Base-by-base conservation (phyloP, 2,888 invertebrate species). In the Euzetes globulus region DNA sequence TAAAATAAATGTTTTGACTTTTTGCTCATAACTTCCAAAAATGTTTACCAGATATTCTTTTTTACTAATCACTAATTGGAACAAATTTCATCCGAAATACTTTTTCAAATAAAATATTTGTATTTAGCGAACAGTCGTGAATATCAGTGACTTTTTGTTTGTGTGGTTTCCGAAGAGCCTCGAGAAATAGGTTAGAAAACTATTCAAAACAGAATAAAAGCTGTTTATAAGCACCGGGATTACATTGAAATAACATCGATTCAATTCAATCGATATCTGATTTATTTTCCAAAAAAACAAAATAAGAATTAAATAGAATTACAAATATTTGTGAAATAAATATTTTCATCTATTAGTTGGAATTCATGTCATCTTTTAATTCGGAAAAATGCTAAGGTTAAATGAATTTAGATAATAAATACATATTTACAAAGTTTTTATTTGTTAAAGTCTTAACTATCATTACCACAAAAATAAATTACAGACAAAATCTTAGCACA, bases 181-280 rank as follows among this genome's bases (percentile, higher is more conserved):
- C n/a, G n/a, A 63, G 63, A 63, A 63, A 63, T 63, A 63, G 63
- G 63, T 63, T 63, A 63, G n/a, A 63, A 63, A 33, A 63, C 4
- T 55, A 50, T 50, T 50, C 7, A 50, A 50, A 33, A n/a, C n/a
- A n/a, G n/a, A n/a, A n/a, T n/a, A n/a, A 17, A 50, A 50, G n/a
- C 50, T 7, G 50, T 50, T 7, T 7, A 50, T 50, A 50, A 50
- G 17, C 3, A 50, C n/a, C 15, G 4, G 13, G 15, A 50, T 50
- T 17, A 50, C 15, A 17, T 17, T 50, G 15, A 17, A 33, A 33
- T 33, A 33, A 33, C 33, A 7, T 7, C 33, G 7, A 33, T 33
- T 45, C 3, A 50, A 50, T 50, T 50, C 3, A 50, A 50, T 33
- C 33, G 33, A 33, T 33, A 33, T 33, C 7, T 33, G n/a, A n/a